Conservation (phyloP, 2,113 vertebrate genomes). For the Lagopus muta region DNA sequence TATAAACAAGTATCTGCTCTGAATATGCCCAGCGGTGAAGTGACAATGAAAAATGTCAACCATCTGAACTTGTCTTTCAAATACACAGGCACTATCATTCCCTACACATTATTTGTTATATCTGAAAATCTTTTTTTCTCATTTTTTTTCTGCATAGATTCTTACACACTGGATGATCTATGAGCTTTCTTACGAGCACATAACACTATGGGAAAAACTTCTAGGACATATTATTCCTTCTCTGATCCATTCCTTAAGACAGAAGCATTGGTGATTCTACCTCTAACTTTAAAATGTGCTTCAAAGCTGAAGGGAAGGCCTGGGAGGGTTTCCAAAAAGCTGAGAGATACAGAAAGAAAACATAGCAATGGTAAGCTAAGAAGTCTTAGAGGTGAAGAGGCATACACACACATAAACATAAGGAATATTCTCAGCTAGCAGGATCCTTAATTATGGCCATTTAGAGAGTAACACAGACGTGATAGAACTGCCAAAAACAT, state of each 20-base stretch:
- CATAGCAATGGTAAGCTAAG: background rate
- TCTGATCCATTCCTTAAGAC: background rate
- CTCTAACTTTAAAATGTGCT: background rate
- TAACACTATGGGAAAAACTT: background rate
- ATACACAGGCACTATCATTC: background rate
- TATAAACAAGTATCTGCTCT: background rate
- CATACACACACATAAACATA: background rate
- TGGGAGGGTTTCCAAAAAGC: background rate
- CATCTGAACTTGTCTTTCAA: background rate
- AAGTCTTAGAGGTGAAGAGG: background rate
- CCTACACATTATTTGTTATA: background rate
- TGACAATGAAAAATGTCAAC: background rate
- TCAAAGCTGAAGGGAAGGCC: background rate
- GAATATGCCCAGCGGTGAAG: background rate
- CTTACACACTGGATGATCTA: background rate
- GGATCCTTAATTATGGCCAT: background rate
- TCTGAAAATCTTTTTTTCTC: background rate
- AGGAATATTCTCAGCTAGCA: background rate
- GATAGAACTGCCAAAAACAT: background rate
- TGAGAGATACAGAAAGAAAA: background rate
- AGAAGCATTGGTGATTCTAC: background rate
- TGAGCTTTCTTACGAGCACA: background rate
- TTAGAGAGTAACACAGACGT: background rate
- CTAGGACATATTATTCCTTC: fast-evolving
- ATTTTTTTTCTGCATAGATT: background rate